phyloP scores from a whole-genome alignment of 2,888 invertebrate species.

The Bombylius major region DNA sequence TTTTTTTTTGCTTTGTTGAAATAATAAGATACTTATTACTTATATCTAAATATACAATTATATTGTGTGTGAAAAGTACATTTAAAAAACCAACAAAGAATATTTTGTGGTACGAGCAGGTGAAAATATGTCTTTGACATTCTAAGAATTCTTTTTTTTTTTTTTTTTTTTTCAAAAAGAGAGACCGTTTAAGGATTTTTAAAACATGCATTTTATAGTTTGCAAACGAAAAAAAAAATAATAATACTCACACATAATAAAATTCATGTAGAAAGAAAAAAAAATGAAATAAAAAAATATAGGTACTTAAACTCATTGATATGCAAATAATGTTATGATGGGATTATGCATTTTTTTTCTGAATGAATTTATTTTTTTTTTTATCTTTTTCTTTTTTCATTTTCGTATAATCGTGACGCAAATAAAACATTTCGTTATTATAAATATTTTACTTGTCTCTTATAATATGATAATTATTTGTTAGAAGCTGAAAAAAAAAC shows the following conservation, averaged over 20 bases:
- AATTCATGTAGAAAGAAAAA: no score
- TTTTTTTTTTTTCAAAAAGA: neutral
- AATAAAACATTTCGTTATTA: neutral
- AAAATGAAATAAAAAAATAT: no score
- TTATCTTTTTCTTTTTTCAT: neutral
- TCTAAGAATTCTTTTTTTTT: neutral
- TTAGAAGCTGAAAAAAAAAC: no score
- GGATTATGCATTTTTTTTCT: neutral
- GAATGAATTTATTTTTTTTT: neutral
- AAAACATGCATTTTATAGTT: neutral
- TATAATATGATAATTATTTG: no score
- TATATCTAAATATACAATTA: no score
- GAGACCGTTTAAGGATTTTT: slow-evolving; percentile 2
- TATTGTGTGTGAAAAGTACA: no score
- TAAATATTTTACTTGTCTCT: neutral
- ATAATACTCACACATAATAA: no score
- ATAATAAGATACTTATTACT: no score
- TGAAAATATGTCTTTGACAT: neutral
- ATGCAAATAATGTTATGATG: no score
- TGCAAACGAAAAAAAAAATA: neutral
- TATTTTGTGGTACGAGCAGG: neutral
- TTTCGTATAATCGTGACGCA: neutral
- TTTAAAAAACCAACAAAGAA: no score
- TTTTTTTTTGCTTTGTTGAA: no score
- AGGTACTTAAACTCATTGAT: no score